phyloP scores from a whole-genome alignment of 1,140 invertebrate species.

The Bombus confusus region DNA sequence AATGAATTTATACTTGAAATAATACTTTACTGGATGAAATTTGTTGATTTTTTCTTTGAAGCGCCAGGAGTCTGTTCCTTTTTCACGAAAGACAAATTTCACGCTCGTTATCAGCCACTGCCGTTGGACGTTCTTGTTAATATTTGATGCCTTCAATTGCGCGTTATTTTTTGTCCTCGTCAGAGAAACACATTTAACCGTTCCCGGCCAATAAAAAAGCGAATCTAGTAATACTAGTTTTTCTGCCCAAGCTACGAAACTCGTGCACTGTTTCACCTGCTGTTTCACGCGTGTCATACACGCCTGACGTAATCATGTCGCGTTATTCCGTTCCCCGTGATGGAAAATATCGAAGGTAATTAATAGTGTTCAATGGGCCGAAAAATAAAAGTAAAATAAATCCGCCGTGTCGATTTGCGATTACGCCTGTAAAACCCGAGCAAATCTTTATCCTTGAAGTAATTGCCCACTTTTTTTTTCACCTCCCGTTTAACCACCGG shows the following conservation, averaged over 20 bases:
- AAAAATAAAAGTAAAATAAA: slow-evolving; percentile 33
- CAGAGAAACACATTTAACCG: slow-evolving; percentile 21
- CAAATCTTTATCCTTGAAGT: slow-evolving; percentile 44
- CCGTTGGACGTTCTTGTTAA: slow-evolving; percentile 23
- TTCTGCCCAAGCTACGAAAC: slow-evolving; percentile 45
- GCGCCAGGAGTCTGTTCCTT: neutral
- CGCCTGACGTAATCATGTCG: slow-evolving; percentile 48
- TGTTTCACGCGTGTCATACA: slow-evolving; percentile 57
- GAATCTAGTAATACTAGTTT: slow-evolving; percentile 57
- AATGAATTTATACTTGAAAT: neutral
- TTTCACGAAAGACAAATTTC: neutral
- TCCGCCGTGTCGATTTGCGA: slow-evolving; percentile 34
- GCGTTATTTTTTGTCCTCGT: neutral
- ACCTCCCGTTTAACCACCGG: neutral
- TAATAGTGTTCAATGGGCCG: slow-evolving; percentile 61
- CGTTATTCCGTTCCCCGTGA: neutral
- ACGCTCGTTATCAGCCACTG: neutral
- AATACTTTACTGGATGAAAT: neutral
- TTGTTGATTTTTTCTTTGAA: neutral
- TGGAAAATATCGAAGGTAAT: slow-evolving; percentile 45
- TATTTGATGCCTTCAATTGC: slow-evolving; percentile 24
- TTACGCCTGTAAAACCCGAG: slow-evolving; percentile 11
- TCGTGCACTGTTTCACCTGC: slow-evolving; percentile 5
- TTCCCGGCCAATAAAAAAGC: slow-evolving; percentile 32
- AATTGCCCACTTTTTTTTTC: slow-evolving; percentile 16